Conservation (phyloP, 2,113 vertebrate species). For the Spea multiplicata region DNA sequence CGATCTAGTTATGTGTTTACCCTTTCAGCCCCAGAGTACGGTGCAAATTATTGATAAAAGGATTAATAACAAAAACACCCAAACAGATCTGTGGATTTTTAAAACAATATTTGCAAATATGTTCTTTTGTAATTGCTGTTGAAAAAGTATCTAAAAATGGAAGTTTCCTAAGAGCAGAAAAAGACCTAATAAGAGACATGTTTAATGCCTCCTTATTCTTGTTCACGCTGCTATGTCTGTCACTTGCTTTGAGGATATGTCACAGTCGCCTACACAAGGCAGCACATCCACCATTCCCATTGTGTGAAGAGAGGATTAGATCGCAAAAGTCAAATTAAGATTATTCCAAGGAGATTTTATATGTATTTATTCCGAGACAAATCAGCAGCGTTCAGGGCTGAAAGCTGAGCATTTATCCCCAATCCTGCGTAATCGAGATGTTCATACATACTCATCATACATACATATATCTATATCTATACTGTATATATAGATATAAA, state of each 20-base stretch:
- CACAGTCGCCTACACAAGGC: conserved; percentile 25
- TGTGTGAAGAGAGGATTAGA: conserved; percentile 26
- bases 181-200: background rate
- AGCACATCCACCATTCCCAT: conserved; percentile 3
- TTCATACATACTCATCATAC: background rate
- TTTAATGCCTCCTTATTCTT: conserved; percentile 14
- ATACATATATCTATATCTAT: background rate
- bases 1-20: too few species aligned
- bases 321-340: conserved; percentile 33
- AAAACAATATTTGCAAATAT: too few species aligned
- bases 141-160: too few species aligned
- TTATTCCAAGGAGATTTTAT: conserved; percentile 36
- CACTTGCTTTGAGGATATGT: conserved; percentile 24
- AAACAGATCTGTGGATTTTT: too few species aligned
- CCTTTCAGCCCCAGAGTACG: too few species aligned
- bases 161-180: background rate
- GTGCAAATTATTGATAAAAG: too few species aligned
- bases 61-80: too few species aligned
- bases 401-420: conserved; percentile 20
- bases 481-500: background rate
- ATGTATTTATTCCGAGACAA: conserved; percentile 26
- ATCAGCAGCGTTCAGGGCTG: conserved; percentile 3
- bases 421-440: conserved; percentile 31
- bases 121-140: too few species aligned
- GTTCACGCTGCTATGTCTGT: background rate